A percentile compares a stretch with the other conserved stretches of the same genome.
Evolutionary conservation across 2,113 vertebrate genomes (phyloP).

Genomic region (Limnothrissa miodon): DNA sequence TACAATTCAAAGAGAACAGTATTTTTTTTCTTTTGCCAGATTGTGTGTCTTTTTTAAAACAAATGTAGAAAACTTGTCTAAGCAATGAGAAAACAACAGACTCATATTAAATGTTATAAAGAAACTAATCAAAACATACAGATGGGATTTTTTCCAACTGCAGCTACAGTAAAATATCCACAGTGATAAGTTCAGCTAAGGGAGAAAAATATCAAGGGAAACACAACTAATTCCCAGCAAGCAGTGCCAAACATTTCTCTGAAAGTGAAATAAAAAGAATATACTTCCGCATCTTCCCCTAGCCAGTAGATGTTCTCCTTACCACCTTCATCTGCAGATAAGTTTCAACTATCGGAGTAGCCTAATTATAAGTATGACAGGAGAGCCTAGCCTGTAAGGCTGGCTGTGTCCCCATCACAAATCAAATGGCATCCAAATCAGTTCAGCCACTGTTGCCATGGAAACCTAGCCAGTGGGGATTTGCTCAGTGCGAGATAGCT

Average conservation of each 20-base stretch:
- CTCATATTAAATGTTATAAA: neutral
- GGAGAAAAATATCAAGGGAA: neutral
- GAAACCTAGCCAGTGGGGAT: conserved; percentile 46
- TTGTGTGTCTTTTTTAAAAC: neutral
- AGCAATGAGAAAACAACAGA: neutral
- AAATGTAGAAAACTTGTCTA: neutral
- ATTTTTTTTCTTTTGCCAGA: neutral
- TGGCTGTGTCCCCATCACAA: conserved; percentile 29
- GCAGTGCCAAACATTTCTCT: neutral
- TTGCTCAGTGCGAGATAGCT: conserved; percentile 27
- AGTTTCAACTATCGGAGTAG: neutral
- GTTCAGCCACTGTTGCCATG: conserved; percentile 42
- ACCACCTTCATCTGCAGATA: neutral
- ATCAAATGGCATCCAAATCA: conserved; percentile 30
- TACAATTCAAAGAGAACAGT: conserved; percentile 54
- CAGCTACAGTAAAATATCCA: neutral
- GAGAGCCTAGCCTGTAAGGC: neutral
- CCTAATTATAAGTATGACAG: conserved; percentile 5
- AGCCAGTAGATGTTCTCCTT: neutral
- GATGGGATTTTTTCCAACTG: neutral
- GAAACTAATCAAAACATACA: neutral
- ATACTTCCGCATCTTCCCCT: neutral
- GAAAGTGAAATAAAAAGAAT: neutral
- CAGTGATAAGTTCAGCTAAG: neutral
- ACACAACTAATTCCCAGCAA: neutral